Conservation (phyloP, 2,888 invertebrate species). For the Buathra laborator region DNA sequence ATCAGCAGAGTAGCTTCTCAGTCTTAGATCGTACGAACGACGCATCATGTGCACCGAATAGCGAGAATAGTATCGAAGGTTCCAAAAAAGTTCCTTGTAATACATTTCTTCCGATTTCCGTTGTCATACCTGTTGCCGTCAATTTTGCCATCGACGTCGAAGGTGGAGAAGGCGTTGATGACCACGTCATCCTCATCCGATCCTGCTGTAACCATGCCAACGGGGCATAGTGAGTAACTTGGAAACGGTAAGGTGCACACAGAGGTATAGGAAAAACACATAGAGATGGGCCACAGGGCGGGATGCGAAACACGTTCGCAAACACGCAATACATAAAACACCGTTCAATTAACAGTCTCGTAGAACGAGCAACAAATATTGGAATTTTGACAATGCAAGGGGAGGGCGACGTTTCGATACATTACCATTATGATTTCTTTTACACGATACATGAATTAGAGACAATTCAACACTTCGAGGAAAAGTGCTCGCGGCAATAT, state of each 20-base stretch:
- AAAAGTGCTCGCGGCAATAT: constrained; percentile 35
- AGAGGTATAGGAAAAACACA: constrained; percentile 71
- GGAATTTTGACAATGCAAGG: constrained; percentile 52
- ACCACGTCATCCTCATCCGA: constrained; percentile 97
- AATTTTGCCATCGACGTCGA: constrained; percentile 95
- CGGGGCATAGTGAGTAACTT: constrained; percentile 74
- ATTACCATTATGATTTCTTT: constrained; percentile 2
- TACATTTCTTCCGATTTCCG: constrained; percentile 3
- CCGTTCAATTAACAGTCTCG: constrained; percentile 35
- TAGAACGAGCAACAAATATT: constrained; percentile 12
- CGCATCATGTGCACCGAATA: constrained; percentile 69
- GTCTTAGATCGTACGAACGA: constrained; percentile 74
- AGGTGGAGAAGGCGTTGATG: constrained; percentile 96
- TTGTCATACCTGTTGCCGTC: constrained; percentile 91
- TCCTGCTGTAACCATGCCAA: constrained; percentile 85
- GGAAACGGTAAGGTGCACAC: constrained; percentile 74
- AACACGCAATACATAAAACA: constrained; percentile 58
- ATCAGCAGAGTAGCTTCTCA: constrained; percentile 69
- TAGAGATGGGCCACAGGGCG: constrained; percentile 69
- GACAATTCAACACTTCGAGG: constrained; percentile 26
- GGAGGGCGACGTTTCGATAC: constrained; percentile 9
- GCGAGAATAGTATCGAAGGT: neutral
- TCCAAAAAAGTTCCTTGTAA: neutral
- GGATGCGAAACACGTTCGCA: constrained; percentile 72
- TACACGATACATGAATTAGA: constrained; percentile 8